phyloP scores from a whole-genome alignment of 2,113 vertebrate species.

The Cettia cetti region DNA sequence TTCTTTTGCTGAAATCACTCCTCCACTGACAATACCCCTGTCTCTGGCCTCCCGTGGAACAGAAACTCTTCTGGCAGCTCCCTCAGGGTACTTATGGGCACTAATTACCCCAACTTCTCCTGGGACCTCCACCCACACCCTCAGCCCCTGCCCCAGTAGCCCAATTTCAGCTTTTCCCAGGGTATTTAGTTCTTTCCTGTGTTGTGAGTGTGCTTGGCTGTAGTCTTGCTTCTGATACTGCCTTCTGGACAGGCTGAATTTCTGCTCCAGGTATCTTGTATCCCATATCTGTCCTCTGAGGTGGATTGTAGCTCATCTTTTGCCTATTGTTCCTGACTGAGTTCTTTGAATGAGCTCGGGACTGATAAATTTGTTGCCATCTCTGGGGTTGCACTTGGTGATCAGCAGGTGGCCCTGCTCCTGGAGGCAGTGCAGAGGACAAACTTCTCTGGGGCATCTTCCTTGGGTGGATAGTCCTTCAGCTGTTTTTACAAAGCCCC shows the following conservation, averaged over 20 bases:
- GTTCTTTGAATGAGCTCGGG: not conserved
- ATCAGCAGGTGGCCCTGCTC: not conserved
- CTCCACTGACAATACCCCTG: not conserved
- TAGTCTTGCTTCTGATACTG: not conserved
- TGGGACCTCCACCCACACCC: not conserved
- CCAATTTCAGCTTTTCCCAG: not conserved
- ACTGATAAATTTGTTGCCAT: not conserved
- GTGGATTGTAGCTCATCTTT: not conserved
- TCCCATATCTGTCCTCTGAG: not conserved
- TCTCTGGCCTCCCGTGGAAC: not conserved
- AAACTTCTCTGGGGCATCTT: not conserved
- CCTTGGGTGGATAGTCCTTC: not conserved
- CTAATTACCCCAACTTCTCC: not conserved
- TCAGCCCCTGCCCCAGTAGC: fast-evolving
- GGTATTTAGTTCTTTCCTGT: not conserved
- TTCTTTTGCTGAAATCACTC: not conserved
- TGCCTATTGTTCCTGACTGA: not conserved
- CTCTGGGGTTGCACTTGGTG: not conserved
- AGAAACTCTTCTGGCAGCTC: not conserved
- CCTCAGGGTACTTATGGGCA: not conserved
- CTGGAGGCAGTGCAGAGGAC: not conserved
- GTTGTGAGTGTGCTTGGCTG: fast-evolving
- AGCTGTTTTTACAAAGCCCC: not conserved
- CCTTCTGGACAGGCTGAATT: not conserved
- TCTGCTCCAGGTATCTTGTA: not conserved